A percentile compares a stretch with the other conserved stretches of the same genome.
phyloP scores from a whole-genome alignment of 2,113 vertebrate genomes.

The Rousettus leschenaultii region DNA sequence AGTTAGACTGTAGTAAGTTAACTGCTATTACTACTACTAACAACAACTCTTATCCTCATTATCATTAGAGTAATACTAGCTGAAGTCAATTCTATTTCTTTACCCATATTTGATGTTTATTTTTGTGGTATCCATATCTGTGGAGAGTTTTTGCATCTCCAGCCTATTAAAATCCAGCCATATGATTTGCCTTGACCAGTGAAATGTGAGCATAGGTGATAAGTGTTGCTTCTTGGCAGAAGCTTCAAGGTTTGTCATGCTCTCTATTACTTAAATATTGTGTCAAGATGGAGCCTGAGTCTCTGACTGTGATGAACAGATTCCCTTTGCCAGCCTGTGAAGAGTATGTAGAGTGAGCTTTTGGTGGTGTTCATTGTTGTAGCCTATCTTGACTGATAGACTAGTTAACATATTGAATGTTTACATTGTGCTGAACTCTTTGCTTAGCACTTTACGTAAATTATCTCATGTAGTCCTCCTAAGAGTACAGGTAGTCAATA shows the following conservation, averaged over 20 bases:
- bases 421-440: not conserved
- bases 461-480: not conserved
- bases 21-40: not conserved
- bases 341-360: not conserved
- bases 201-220: not conserved
- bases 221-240: not conserved
- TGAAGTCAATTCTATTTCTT: not conserved
- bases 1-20: not conserved
- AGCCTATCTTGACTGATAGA: not conserved
- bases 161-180: not conserved
- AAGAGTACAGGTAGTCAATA: not conserved
- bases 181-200: not conserved
- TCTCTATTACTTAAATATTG: not conserved
- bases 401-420: not conserved
- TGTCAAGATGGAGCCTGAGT: not conserved
- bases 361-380: not conserved
- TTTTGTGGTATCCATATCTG: not conserved
- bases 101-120: not conserved
- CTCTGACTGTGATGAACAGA: not conserved
- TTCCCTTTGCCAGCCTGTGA: not conserved
- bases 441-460: not conserved
- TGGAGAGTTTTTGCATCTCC: not conserved
- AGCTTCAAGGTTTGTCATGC: not conserved
- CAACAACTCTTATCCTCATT: not conserved
- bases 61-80: not conserved